phyloP scores from a whole-genome alignment of 2,113 vertebrate genomes.

The Canis aureus region DNA sequence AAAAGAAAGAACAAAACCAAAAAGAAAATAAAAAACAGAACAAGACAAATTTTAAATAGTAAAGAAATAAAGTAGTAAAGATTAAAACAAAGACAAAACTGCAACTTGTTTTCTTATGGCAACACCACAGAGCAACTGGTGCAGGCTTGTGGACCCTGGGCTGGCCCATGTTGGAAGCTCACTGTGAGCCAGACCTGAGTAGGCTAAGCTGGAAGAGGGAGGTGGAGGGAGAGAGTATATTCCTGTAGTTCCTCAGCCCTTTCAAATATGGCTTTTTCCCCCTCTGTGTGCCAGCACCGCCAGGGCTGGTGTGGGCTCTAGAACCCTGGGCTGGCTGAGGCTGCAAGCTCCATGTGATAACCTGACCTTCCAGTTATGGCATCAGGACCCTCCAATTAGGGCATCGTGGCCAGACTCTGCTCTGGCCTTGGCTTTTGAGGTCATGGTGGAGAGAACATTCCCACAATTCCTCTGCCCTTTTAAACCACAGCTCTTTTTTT shows the following conservation, averaged over 20 bases:
- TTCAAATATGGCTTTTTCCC: not conserved
- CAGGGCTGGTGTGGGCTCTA: not conserved
- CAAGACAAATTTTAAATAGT: not conserved
- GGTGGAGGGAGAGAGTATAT: not conserved
- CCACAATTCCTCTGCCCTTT: not conserved
- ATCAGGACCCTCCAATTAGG: not conserved
- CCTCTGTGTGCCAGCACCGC: not conserved
- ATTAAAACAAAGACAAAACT: not conserved
- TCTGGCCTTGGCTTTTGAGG: not conserved
- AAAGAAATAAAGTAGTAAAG: not conserved
- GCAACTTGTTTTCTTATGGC: not conserved
- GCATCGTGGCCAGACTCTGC: not conserved
- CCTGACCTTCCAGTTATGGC: not conserved
- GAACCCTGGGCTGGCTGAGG: not conserved
- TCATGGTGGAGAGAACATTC: not conserved
- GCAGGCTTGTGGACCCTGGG: not conserved
- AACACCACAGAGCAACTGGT: not conserved
- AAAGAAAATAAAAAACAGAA: not conserved
- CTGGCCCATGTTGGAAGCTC: not conserved
- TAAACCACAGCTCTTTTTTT: not conserved
- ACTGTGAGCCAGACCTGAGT: not conserved
- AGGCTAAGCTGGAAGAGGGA: not conserved
- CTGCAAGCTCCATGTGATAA: not conserved
- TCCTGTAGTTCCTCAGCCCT: not conserved
- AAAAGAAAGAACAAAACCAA: not conserved